These are phyloP conservation scores for Pagrus major DNA, from an alignment of 2,113 vertebrate genomes.

Conservation along the genomic window DNA sequence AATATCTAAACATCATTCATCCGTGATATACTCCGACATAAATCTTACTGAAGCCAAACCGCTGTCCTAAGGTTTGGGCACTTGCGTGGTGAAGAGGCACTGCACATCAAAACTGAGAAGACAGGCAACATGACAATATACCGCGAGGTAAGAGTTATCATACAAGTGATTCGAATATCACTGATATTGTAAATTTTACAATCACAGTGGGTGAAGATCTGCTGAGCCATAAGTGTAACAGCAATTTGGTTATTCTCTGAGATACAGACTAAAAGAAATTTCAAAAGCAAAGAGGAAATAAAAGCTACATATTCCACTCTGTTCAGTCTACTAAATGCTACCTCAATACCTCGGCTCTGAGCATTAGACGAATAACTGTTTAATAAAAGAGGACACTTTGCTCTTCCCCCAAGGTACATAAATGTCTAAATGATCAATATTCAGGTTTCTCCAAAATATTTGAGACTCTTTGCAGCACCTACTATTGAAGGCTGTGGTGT, in stretches of 20 bases:
- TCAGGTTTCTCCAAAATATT: neutral
- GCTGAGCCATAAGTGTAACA: conserved; percentile 1
- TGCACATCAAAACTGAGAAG: conserved; percentile 52
- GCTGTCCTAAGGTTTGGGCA: conserved; percentile 67
- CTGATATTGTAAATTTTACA: conserved; percentile 20
- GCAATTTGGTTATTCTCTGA: conserved; percentile 17
- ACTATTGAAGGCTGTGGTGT: neutral
- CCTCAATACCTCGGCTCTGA: conserved; percentile 6
- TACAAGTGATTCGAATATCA: conserved; percentile 23
- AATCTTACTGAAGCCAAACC: conserved; percentile 59
- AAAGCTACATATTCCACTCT: conserved; percentile 6
- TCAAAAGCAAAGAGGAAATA: conserved; percentile 26
- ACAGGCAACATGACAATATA: conserved; percentile 36
- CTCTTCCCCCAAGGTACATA: conserved; percentile 1
- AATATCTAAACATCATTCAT: conserved; percentile 34
- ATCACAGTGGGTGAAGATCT: conserved; percentile 40
- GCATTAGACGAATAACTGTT: neutral
- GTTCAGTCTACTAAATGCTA: conserved; percentile 19
- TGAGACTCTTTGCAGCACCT: neutral
- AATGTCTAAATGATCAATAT: too few relatives aligned
- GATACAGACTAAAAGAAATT: neutral
- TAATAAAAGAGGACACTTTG: neutral
- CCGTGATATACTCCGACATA: conserved; percentile 36
- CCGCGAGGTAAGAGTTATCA: conserved; percentile 38
- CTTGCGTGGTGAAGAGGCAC: conserved; percentile 80